Evolutionary conservation across 2,113 vertebrate species (phyloP).

Genomic region (Poicephalus gulielmi): DNA sequence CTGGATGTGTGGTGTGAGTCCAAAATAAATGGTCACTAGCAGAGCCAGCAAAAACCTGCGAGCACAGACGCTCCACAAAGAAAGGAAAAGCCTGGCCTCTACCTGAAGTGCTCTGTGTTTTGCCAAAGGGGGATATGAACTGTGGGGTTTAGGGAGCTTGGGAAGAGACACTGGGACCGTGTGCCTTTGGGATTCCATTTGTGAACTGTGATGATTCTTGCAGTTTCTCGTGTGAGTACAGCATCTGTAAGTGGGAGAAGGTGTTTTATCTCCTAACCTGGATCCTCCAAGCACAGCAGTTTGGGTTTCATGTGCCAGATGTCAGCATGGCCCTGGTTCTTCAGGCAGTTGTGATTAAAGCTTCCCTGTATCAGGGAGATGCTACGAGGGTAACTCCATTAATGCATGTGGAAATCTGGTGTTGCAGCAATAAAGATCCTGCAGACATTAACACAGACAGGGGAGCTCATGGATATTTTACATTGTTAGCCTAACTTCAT

Average conservation of each 20-base stretch:
- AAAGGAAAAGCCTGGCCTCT: not conserved
- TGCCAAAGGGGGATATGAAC: not conserved
- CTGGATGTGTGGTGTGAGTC: slow-evolving; percentile 20
- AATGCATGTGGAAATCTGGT: slow-evolving; percentile 1
- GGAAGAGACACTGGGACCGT: not conserved
- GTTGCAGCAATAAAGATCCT: slow-evolving; percentile 14
- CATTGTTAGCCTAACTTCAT: slow-evolving; percentile 42
- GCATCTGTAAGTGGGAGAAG: slow-evolving; percentile 19
- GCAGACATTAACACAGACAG: slow-evolving; percentile 60
- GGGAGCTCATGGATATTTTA: not conserved
- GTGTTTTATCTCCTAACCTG: slow-evolving; percentile 28
- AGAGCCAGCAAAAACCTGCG: slow-evolving; percentile 8
- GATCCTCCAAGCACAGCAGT: not conserved
- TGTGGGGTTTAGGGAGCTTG: not conserved
- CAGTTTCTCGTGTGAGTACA: not conserved
- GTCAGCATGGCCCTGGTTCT: slow-evolving; percentile 4
- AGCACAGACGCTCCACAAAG: not conserved
- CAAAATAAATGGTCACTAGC: slow-evolving; percentile 57
- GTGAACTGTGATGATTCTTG: slow-evolving; percentile 4
- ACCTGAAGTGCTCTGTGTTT: not conserved
- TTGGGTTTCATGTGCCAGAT: slow-evolving; percentile 23
- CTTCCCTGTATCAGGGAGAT: not conserved
- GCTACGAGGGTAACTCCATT: slow-evolving; percentile 15
- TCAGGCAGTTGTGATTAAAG: slow-evolving; percentile 23
- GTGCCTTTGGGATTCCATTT: not conserved